Evolutionary conservation across 1,140 invertebrate species (phyloP).

Genomic region (Callitettix versicolor): DNA sequence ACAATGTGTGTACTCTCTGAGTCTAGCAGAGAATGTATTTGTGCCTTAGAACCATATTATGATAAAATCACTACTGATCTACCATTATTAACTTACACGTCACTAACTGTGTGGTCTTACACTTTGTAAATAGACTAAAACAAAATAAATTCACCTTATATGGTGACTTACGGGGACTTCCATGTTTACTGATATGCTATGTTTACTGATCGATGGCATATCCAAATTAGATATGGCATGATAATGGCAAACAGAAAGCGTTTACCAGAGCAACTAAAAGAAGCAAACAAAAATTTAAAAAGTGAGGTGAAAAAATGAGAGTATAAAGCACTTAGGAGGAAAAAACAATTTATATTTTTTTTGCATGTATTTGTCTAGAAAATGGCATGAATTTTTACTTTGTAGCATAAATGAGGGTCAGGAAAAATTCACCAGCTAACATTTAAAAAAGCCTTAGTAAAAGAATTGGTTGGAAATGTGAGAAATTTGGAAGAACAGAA

Average conservation of each 20-base stretch:
- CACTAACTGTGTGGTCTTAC: background rate
- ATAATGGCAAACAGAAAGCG: background rate
- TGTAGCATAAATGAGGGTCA: too few species aligned
- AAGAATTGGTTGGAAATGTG: too few species aligned
- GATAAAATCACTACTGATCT: background rate
- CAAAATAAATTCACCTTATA: background rate
- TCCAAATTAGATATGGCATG: background rate
- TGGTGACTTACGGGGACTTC: background rate
- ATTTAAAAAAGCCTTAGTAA: too few species aligned
- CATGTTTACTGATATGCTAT: background rate
- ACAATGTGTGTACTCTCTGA: background rate
- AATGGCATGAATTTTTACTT: too few species aligned
- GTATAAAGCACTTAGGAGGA: too few species aligned
- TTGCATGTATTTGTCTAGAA: too few species aligned
- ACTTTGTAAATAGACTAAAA: background rate
- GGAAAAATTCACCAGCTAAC: too few species aligned
- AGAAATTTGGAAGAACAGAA: too few species aligned
- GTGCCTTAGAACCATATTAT: background rate
- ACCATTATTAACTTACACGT: background rate
- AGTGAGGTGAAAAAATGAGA: too few species aligned
- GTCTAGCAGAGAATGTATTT: background rate
- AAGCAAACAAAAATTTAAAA: background rate
- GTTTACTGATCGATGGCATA: background rate
- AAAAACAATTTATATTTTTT: too few species aligned
- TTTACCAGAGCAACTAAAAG: background rate